These are phyloP conservation scores for Tokudaia tokunoshimensis DNA, from an alignment of 2,797 vertebrate species.

Conservation along the genomic window DNA sequence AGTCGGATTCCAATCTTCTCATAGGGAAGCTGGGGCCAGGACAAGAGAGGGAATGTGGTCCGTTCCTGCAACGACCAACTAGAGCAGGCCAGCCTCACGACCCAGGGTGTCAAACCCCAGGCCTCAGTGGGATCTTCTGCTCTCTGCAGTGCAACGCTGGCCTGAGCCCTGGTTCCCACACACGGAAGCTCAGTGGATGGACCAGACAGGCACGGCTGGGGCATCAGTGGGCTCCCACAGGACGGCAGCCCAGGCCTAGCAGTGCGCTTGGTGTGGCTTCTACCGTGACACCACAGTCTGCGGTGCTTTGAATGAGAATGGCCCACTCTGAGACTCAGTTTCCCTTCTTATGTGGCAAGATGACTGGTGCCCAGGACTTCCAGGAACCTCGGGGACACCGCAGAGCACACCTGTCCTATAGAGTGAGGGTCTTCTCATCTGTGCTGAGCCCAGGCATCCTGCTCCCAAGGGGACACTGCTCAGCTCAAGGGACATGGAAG, in stretches of 20 bases:
- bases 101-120: not conserved
- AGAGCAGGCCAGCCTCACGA: not conserved
- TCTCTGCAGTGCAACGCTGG: too few relatives aligned
- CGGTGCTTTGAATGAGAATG: not conserved
- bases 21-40: not conserved
- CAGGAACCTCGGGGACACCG: not conserved
- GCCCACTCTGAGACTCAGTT: not conserved
- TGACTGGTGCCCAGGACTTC: not conserved
- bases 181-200: not conserved
- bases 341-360: not conserved
- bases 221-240: not conserved
- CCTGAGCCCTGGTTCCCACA: not conserved
- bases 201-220: too few relatives aligned
- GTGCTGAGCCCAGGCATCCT: not conserved
- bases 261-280: not conserved
- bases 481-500: not conserved
- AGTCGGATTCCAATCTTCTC: not conserved
- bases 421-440: not conserved
- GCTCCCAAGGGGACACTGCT: not conserved
- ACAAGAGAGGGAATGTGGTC: not conserved
- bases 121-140: not conserved
- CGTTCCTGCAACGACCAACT: not conserved
- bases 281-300: not conserved
- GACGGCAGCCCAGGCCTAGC: not conserved
- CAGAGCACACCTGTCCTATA: not conserved